Conservation (phyloP, 2,113 vertebrate genomes). For the Eublepharis macularius region DNA sequence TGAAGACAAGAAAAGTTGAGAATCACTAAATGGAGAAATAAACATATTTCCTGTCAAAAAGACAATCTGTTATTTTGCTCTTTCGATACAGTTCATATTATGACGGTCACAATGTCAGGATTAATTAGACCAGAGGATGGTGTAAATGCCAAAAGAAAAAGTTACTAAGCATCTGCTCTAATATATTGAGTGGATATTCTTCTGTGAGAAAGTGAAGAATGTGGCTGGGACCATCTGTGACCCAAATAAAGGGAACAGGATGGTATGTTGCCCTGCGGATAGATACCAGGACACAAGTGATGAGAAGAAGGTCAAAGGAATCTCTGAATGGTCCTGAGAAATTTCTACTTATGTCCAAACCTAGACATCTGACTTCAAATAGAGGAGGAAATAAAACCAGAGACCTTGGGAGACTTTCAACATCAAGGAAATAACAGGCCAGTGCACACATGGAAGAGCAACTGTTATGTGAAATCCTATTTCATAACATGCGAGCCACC, state of each 20-base stretch:
- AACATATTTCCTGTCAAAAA: conserved; percentile 40
- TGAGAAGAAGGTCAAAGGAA: conserved; percentile 53
- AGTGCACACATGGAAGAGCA: background rate
- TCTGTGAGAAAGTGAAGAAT: conserved; percentile 52
- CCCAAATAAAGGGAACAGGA: conserved; percentile 69
- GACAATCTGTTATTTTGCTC: conserved; percentile 60
- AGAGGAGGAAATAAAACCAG: background rate
- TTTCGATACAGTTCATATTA: conserved; percentile 44
- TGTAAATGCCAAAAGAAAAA: conserved; percentile 63
- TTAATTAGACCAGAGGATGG: conserved; percentile 66
- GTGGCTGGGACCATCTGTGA: conserved; percentile 76
- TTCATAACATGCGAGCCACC: background rate
- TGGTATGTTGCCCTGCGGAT: conserved; percentile 46
- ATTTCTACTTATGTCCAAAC: conserved; percentile 8
- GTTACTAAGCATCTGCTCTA: conserved; percentile 61
- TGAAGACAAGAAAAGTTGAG: conserved; percentile 27
- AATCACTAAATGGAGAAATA: conserved; percentile 52
- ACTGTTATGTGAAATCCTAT: background rate
- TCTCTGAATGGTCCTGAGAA: conserved; percentile 7
- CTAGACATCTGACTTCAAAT: background rate
- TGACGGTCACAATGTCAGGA: conserved; percentile 56
- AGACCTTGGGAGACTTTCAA: background rate
- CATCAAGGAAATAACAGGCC: background rate
- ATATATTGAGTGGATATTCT: conserved; percentile 65
- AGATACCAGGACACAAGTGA: conserved; percentile 46